Base-by-base conservation (phyloP, 1,140 invertebrate species). In the Macrobrachium rosenbergii region DNA sequence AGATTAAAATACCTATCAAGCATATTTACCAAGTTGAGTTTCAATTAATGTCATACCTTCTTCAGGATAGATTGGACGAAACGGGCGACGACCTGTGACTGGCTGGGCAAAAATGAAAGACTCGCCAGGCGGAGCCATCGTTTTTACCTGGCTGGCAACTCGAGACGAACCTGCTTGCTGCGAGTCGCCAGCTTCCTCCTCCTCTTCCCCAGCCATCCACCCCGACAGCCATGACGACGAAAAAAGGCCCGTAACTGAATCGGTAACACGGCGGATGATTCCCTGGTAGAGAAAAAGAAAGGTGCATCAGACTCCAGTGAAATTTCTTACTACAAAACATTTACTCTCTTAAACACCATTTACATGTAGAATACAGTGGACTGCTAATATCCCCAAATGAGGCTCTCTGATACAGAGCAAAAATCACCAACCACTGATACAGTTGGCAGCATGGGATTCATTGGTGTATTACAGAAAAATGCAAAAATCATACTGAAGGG, bases 31-130 rank as follows among this genome's bases (percentile, higher is more conserved):
- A 52, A 52, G 52, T 5, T 6, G 0, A 10, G 7, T 52, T 52
- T 52, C 7, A 52, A 52, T 52, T 52, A n/a, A 1, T 58, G 21
- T 10, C 59, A 16, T 59, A 86, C 83, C 83, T 86, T 86, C 83
- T 52, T 86, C 83, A n/a, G 83, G 83, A 52, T 86, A 86, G 37
- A 86, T 72, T 58, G 83, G 83, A 62, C 77, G 78, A 60, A 86
- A 86, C 10, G 76, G 59, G 10, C 77, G 60, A 28, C 83, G 77
- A 8, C 63, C 77, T 19, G 83, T 86, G 14, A 73, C 45, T 28
- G 83, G 83, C 45, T 86, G 83, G 45, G 83, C 76, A 73, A 86
- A 86, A 17, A 86, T 86, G 21, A 86, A 86, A n/a, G 83, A 86
- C 23, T 86, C 83, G 16, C 83, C 83, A 19, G 83, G 76, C n/a